Evolutionary conservation across 2,113 vertebrate genomes (phyloP).

Genomic region (Callaeas wilsoni): DNA sequence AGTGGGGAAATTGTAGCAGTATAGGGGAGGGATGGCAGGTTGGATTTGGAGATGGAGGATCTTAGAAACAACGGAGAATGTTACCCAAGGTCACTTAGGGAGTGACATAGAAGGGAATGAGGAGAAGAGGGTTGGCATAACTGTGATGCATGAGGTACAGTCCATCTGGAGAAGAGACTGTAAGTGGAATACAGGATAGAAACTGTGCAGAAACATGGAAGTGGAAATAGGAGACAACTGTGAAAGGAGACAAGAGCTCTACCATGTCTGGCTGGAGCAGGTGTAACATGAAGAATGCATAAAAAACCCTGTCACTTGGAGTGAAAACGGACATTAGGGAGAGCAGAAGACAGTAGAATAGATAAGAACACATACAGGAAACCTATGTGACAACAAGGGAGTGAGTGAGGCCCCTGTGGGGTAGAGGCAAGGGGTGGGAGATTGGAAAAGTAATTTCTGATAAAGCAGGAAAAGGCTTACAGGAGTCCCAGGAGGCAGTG

Average conservation of each 20-base stretch:
- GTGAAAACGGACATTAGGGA: not conserved
- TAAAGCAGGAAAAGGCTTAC: not conserved
- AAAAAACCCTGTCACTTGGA: not conserved
- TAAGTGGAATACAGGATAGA: not conserved
- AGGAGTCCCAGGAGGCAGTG: not conserved
- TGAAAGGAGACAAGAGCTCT: not conserved
- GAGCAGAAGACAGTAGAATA: not conserved
- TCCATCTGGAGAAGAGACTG: not conserved
- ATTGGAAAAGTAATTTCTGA: not conserved
- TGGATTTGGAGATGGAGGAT: not conserved
- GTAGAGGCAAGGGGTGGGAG: not conserved
- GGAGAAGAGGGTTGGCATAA: not conserved
- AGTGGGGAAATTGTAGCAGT: not conserved
- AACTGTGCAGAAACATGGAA: not conserved
- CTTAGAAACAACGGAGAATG: not conserved
- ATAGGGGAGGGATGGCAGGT: not conserved
- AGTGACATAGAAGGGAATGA: not conserved
- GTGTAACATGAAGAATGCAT: not conserved
- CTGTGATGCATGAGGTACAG: not conserved
- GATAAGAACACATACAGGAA: not conserved
- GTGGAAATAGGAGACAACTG: not conserved
- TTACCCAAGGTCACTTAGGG: not conserved
- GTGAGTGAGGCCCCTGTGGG: rapidly evolving
- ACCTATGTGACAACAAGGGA: not conserved
- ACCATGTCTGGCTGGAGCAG: not conserved